A percentile compares a stretch with the other conserved stretches of the same genome.
These are phyloP conservation scores for Ophion ellenae DNA, from an alignment of 2,888 invertebrate species.

Conservation along the genomic window DNA sequence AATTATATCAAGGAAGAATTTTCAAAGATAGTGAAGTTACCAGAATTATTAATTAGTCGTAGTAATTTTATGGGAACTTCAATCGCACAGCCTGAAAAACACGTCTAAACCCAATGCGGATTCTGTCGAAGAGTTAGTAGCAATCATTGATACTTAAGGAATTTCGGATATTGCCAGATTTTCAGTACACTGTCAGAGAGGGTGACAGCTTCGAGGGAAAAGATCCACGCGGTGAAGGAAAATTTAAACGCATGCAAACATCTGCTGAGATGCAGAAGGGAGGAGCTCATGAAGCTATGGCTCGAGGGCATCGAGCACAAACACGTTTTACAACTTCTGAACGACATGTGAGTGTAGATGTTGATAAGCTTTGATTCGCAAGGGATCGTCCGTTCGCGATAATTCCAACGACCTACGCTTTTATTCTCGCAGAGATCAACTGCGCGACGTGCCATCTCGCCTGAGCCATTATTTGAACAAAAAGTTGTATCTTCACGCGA, in stretches of 20 bases:
- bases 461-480: conserved; percentile 87
- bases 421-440: conserved; percentile 86
- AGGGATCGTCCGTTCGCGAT: not conserved
- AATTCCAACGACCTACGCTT: not conserved
- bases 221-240: conserved; percentile 91
- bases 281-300: conserved; percentile 97
- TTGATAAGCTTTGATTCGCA: not conserved
- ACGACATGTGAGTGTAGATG: conserved; percentile 90
- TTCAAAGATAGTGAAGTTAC: no score
- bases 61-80: not conserved
- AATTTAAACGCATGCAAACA: conserved; percentile 93
- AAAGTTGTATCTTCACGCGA: conserved; percentile 94
- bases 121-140: not conserved
- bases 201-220: conserved; percentile 90
- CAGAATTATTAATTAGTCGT: no score
- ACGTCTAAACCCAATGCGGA: not conserved
- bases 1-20: no score
- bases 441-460: conserved; percentile 90
- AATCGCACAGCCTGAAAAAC: not conserved
- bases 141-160: conserved; percentile 34
- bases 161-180: conserved; percentile 83
- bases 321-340: conserved; percentile 93
- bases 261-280: conserved; percentile 94
- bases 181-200: conserved; percentile 91
- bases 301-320: conserved; percentile 98